Evolutionary conservation across 1,140 invertebrate species (phyloP).

Genomic region (Diorhabda elongata): DNA sequence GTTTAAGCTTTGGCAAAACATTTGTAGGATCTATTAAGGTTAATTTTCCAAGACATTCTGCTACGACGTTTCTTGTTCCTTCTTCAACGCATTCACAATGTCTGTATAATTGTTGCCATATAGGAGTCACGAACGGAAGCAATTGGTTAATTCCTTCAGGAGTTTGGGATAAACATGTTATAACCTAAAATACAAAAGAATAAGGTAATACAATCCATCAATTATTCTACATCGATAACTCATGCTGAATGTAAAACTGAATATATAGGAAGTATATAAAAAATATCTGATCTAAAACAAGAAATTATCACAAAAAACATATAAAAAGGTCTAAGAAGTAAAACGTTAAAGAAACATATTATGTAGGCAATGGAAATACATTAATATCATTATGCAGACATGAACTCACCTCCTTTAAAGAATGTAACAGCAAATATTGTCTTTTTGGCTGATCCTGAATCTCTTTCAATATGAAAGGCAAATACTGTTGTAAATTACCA

Average conservation of each 20-base stretch:
- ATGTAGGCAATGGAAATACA: too few relatives aligned
- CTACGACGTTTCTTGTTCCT: conserved; percentile 96
- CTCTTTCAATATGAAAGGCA: conserved; percentile 92
- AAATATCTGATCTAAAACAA: too few relatives aligned
- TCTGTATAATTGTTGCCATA: conserved; percentile 84
- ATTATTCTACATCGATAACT: too few relatives aligned
- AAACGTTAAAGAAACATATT: too few relatives aligned
- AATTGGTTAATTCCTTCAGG: conserved; percentile 71
- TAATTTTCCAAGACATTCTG: conserved; percentile 96
- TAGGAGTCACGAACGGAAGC: conserved; percentile 82
- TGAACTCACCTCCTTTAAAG: conserved; percentile 83
- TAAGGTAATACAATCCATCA: too few relatives aligned
- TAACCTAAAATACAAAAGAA: conserved; percentile 59
- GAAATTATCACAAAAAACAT: too few relatives aligned
- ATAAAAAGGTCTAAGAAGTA: too few relatives aligned
- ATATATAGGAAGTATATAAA: too few relatives aligned
- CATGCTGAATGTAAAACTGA: too few relatives aligned
- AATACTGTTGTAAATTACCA: conserved; percentile 88
- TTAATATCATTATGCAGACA: background rate
- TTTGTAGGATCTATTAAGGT: conserved; percentile 89
- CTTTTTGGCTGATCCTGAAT: conserved; percentile 90
- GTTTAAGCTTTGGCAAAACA: conserved; percentile 73
- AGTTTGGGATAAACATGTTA: conserved; percentile 79
- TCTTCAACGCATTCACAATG: conserved; percentile 96
- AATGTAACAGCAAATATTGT: conserved; percentile 94